A percentile compares a stretch with the other conserved stretches of the same genome.
Evolutionary conservation across 2,797 vertebrate species (phyloP).

Genomic region (Monodelphis domestica): DNA sequence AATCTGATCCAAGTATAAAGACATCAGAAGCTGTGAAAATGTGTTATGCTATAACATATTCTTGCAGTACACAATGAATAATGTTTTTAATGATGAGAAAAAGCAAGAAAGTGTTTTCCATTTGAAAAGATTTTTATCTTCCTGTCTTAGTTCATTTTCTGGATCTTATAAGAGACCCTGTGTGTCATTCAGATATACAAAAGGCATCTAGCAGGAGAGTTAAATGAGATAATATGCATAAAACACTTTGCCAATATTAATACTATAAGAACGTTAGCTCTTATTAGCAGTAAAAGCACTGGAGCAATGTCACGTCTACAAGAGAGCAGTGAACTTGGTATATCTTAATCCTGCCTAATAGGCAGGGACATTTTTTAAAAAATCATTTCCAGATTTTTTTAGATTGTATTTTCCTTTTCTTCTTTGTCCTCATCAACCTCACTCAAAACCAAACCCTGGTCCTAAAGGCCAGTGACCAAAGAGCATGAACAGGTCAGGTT

Average conservation of each 20-base stretch:
- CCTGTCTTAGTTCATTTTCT: not conserved
- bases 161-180: not conserved
- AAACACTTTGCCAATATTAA: not conserved
- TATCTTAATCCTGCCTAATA: constrained; percentile 12
- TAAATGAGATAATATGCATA: not conserved
- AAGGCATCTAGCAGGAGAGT: not conserved
- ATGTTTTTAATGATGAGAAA: not conserved
- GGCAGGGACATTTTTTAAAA: not conserved
- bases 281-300: not conserved
- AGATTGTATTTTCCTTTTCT: not conserved
- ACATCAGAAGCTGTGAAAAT: constrained; percentile 23
- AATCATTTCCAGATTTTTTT: not conserved
- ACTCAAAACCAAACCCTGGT: not conserved
- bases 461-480: not conserved
- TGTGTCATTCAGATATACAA: not conserved
- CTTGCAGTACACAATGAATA: fast-evolving
- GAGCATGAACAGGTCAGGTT: not conserved
- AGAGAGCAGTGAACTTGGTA: not conserved
- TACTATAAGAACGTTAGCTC: not conserved
- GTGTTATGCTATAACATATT: not conserved
- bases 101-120: not conserved
- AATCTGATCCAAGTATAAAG: constrained; percentile 24
- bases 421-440: not conserved
- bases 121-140: not conserved
- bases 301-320: not conserved